phyloP scores from a whole-genome alignment of 2,888 invertebrate species.

The Cylindroiulus punctatus region DNA sequence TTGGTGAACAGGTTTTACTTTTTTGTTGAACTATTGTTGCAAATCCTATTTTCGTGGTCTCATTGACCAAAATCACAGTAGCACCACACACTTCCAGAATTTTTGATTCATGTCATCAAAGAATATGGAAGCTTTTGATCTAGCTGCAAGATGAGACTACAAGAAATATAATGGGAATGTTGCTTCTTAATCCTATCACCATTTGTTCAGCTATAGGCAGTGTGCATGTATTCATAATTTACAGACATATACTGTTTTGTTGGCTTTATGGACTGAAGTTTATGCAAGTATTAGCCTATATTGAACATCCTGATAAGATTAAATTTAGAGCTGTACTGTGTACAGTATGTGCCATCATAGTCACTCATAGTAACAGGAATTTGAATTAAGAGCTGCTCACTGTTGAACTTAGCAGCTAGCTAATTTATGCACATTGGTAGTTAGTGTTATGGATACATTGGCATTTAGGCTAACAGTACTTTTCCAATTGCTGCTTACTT shows the following conservation, averaged over 20 bases:
- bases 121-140: no score
- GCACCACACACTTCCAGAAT: no score
- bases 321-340: no score
- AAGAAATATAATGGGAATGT: no score
- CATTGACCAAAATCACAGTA: no score
- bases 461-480: no score
- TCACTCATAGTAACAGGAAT: background rate
- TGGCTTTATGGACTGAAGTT: background rate
- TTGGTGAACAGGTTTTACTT: no score
- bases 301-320: background rate
- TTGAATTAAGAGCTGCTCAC: background rate
- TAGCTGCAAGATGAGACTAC: no score
- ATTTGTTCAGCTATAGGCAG: background rate
- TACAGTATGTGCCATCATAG: no score
- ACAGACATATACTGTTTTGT: background rate
- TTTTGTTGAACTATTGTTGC: no score
- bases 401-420: background rate
- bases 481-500: background rate
- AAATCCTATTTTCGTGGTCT: no score
- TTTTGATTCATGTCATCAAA: no score
- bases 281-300: background rate
- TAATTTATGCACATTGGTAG: background rate
- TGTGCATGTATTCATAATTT: slow-evolving; percentile 4
- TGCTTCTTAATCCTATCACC: background rate
- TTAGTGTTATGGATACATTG: background rate